Conservation (phyloP, 2,888 invertebrate genomes). For the Dryobota labecula region DNA sequence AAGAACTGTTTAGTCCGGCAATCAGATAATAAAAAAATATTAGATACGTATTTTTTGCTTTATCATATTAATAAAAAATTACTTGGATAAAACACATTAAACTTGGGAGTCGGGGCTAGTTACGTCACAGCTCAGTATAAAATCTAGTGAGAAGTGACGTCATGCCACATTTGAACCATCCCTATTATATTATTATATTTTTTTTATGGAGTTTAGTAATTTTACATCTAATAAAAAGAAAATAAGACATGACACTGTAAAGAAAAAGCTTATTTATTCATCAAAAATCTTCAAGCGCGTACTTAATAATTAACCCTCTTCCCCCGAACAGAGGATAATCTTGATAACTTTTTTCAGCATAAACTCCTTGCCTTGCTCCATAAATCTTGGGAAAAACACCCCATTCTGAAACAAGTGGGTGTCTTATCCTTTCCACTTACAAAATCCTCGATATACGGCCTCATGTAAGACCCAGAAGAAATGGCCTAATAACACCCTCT, state of each 20-base stretch:
- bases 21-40: no score
- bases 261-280: slow-evolving; percentile 32
- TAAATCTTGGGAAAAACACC: slow-evolving; percentile 49
- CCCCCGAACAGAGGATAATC: slow-evolving; percentile 23
- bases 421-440: slow-evolving; percentile 35
- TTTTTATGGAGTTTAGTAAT: no score
- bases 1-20: no score
- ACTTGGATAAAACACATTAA: no score
- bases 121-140: no score
- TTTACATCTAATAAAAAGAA: neutral
- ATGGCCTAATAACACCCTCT: slow-evolving; percentile 47
- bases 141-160: no score
- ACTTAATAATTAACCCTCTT: slow-evolving; percentile 28
- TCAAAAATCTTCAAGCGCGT: slow-evolving; percentile 18
- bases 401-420: slow-evolving; percentile 28
- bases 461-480: slow-evolving; percentile 43
- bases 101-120: no score
- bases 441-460: slow-evolving; percentile 43
- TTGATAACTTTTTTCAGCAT: slow-evolving; percentile 50
- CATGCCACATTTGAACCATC: no score
- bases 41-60: no score
- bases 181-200: no score
- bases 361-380: slow-evolving; percentile 28
- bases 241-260: neutral
- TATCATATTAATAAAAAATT: no score